These are phyloP conservation scores for Holcopasites calliopsidis DNA, from an alignment of 1,140 invertebrate species.

Conservation along the genomic window DNA sequence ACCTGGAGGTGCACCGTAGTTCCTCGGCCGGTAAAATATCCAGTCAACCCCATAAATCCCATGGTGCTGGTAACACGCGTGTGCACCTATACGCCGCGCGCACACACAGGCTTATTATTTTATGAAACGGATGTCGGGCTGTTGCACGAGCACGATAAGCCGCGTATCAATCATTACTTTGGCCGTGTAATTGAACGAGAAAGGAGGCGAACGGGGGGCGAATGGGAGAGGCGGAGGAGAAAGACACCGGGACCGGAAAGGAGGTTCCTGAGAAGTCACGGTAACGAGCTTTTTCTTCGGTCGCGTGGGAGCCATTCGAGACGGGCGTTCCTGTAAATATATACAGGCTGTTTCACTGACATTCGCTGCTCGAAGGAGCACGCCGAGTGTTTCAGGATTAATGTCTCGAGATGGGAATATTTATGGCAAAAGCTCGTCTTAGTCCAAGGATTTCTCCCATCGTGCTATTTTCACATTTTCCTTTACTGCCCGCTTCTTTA, in stretches of 20 bases:
- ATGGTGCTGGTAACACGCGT: not conserved
- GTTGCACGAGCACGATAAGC: constrained; percentile 35
- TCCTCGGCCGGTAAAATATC: constrained; percentile 51
- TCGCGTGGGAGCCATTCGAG: constrained; percentile 51
- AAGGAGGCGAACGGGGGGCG: not conserved
- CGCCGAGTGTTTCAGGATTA: not conserved
- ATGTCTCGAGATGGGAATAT: not conserved
- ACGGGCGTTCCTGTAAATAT: constrained; percentile 33
- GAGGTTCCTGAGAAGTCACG: constrained; percentile 44
- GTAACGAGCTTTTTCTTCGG: constrained; percentile 58
- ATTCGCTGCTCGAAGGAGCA: not conserved
- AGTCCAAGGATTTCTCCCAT: too few relatives aligned
- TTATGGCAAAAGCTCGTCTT: too few relatives aligned
- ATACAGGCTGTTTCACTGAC: constrained; percentile 35
- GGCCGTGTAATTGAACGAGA: constrained; percentile 56
- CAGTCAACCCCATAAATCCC: constrained; percentile 51
- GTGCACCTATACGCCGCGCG: not conserved
- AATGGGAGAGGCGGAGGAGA: not conserved
- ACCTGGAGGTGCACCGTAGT: constrained; percentile 11
- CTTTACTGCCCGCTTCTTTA: too few relatives aligned
- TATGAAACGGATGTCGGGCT: constrained; percentile 46
- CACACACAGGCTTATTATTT: constrained; percentile 53
- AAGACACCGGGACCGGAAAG: not conserved
- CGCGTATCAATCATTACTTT: constrained; percentile 56
- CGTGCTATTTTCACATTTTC: too few relatives aligned